Base-by-base conservation (phyloP, 2,888 invertebrate genomes). In the Syrphus vitripennis region DNA sequence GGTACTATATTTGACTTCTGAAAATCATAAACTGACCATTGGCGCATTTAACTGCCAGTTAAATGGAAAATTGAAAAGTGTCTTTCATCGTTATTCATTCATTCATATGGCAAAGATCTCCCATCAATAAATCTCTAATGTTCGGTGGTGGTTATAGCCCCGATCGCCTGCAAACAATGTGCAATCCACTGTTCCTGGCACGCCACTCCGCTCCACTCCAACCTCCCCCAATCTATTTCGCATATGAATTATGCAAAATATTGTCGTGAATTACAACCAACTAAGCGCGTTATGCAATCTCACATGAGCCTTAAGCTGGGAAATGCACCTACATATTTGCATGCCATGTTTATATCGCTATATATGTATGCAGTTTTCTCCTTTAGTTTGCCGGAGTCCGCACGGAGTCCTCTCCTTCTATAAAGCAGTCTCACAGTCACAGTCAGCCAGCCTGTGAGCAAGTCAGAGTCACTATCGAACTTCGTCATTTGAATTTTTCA, bases 171-270 rank as follows among this genome's bases (percentile, higher is more conserved):
- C 65, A 77, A 57, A 78, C 77, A 86, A 78, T 78, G 40, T 65
- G 77, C 86, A 77, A 74, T 82, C 29, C 26, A 9, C 26, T 40
- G 16, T 10, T 24, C 48, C 40, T n/a, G n/a, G 40, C 9, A 9
- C 31, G 19, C 19, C 1, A 1, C 5, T 0, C 42, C 63, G 40
- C 63, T 19, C 75, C 70, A 76, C 71, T 59, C 75, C 75, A 76
- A 61, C 84, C 77, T 81, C 82, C 74, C 70, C 57, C 77, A 57
- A 81, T 57, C 59, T 21, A 40, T 26, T 67, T 76, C 77, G 82
- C 86, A 82, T 86, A 86, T 86, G 86, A 86, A 86, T 86, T 86
- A 86, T 86, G 86, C 86, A 86, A 86, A 86, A 86, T 86, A 82
- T 86, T 82, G 86, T 86, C 86, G 86, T 86, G 86, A 86, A 86